Evolutionary conservation across 2,888 invertebrate genomes (phyloP), one percentile per base, ranked within the genome.

Genomic region (Polyploca ridens): DNA sequence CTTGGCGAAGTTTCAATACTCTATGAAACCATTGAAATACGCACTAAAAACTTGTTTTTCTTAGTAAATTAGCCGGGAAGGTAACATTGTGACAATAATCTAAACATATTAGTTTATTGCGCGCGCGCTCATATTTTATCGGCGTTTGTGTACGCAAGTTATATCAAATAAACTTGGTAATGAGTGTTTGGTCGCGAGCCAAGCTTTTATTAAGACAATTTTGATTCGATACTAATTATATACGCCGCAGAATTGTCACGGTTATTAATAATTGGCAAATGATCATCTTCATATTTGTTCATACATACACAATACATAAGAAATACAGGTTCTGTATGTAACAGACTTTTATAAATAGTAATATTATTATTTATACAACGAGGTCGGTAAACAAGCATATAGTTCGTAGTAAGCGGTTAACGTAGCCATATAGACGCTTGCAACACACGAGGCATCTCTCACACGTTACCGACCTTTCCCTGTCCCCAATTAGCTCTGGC

Each of bases 1-100:
- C 74, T 91, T 90, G 91, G 91, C 91, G 81, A 73, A 74, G 85
- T 79, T 86, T 90, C 90, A 91, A 74, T 81, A 71, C 71, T 77
- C 74, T 76, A 76, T 73, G 71, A 82, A 83, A 84, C 72, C 66
- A 74, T 79, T 84, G 75, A 72, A 80, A 81, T 77, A 77, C 78
- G 65, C 76, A 74, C 76, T 75, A 78, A 79, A 77, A 72, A 74
- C 70, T 64, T 70, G 70, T 71, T 73, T 75, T 79, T 72, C 74
- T 71, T 66, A 73, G 71, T 72, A 78, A 76, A 75, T 80, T 72
- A 78, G 78, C 77, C 65, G 63, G 57, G 66, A 70, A 69, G 62
- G 66, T 67, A 68, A 58, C 66, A 64, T 66, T 71, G 68, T 73
- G 71, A 69, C 65, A 64, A 66, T 35, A 66, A 66, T 68, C 64